Base-by-base conservation (phyloP, 2,113 vertebrate genomes). In the Terrapene triunguis region DNA sequence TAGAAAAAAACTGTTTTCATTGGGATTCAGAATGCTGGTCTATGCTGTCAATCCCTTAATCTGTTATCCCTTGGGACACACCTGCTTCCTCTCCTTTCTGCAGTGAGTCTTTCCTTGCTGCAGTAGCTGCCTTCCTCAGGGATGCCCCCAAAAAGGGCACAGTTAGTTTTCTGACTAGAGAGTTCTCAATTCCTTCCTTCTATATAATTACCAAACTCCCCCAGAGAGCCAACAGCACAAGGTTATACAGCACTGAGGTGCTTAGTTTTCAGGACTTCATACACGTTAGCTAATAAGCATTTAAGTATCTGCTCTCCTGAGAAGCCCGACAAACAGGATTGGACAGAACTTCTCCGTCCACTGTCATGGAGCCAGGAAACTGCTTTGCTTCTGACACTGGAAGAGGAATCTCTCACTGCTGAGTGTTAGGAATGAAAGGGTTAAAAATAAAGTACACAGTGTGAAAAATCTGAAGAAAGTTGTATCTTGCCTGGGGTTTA, bases 401-500 rank as follows among this genome's bases (percentile, higher is more conserved):
- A 87, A 59, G 50, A 95, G 3, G 10, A 94, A 89, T 42, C 69
- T 14, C n/a, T 89, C 92, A 78, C 82, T 88, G 88, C 48, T 83
- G 42, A 85, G 81, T 76, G 53, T 76, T 4, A 80, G 27, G 25
- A 17, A 88, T 79, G 82, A 59, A 94, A 96, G 92, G 94, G 83
- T 94, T 97, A 94, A 96, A 95, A 81, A 87, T 0, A 93, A 84
- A 55, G 47, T 5, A 6, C 42, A 13, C 80, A 32, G 4, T 57
- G 53, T 62, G 29, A 42, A 95, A 89, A 96, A 95, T 44, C 91
- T 54, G 94, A 93, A 86, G 84, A 84, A 98, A 94, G 59, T 69
- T 94, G 44, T 84, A 42, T 89, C 94, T 94, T 96, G 65, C 59
- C 29, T 57, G 79, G 48, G n/a, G 22, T 47, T 92, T 86, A 29